A percentile compares a stretch with the other conserved stretches of the same genome.
phyloP scores from a whole-genome alignment of 2,888 invertebrate genomes.

The Microctonus hyperodae region DNA sequence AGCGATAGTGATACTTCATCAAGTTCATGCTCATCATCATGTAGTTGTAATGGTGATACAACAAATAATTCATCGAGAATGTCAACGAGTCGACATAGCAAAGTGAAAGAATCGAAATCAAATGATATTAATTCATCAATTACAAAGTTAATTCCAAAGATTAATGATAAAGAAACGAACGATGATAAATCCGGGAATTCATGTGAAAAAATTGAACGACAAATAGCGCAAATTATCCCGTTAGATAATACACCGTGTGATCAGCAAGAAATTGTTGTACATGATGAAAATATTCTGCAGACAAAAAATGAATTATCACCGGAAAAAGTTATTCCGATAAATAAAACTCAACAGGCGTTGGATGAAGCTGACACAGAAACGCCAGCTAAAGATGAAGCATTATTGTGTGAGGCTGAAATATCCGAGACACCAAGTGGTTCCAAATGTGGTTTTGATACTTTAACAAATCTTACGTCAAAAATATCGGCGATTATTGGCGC shows the following conservation, averaged over 20 bases:
- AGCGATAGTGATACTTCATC: slow-evolving; percentile 48
- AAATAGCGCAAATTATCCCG: background rate
- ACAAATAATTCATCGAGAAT: slow-evolving; percentile 41
- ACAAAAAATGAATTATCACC: slow-evolving; percentile 44
- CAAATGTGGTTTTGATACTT: slow-evolving; percentile 51
- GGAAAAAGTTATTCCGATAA: slow-evolving; percentile 48
- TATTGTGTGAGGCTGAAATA: slow-evolving; percentile 51
- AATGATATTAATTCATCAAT: slow-evolving; percentile 34
- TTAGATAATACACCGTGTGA: background rate
- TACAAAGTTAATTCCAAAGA: slow-evolving; percentile 33
- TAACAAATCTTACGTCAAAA: slow-evolving; percentile 53
- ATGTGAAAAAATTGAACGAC: background rate
- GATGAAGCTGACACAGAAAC: slow-evolving; percentile 47
- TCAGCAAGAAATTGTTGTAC: background rate
- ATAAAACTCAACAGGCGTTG: slow-evolving; percentile 39
- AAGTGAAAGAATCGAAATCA: slow-evolving; percentile 34
- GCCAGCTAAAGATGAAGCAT: slow-evolving; percentile 54
- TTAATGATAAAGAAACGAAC: slow-evolving; percentile 30
- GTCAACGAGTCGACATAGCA: slow-evolving; percentile 29
- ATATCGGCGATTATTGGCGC: slow-evolving; percentile 46
- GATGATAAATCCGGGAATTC: background rate
- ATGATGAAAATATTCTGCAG: slow-evolving; percentile 2
- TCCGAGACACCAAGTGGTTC: slow-evolving; percentile 59
- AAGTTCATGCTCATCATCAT: slow-evolving; percentile 44
- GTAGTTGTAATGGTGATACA: slow-evolving; percentile 27